Evolutionary conservation across 2,888 invertebrate species (phyloP).

Genomic region (Ethmia dodecea): DNA sequence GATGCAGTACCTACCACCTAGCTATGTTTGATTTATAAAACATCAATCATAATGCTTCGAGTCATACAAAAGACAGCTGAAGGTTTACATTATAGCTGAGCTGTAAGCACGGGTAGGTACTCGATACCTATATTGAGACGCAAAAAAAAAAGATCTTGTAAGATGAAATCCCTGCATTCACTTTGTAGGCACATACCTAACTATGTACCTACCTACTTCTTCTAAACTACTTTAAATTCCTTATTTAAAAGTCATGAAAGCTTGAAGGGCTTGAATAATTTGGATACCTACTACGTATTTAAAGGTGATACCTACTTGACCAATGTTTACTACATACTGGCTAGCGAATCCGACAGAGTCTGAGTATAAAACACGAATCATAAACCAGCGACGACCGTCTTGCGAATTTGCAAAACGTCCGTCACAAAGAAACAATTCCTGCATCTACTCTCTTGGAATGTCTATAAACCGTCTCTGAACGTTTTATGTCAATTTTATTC

Average conservation of each 20-base stretch:
- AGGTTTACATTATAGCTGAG: conserved; percentile 1
- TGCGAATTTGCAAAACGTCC: too few species aligned
- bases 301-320: not conserved
- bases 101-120: too few species aligned
- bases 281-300: not conserved
- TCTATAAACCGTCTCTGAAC: not conserved
- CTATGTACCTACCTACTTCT: conserved; percentile 4
- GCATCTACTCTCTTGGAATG: too few species aligned
- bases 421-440: too few species aligned
- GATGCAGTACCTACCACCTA: not conserved
- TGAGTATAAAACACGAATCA: too few species aligned
- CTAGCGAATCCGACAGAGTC: too few species aligned
- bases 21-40: conserved; percentile 3
- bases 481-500: not conserved
- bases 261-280: too few species aligned
- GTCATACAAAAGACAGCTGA: not conserved
- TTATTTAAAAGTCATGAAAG: conserved; percentile 6
- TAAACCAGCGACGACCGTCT: too few species aligned
- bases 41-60: conserved; percentile 2
- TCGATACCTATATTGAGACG: not conserved
- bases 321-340: not conserved
- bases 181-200: conserved; percentile 6
- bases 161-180: conserved; percentile 3
- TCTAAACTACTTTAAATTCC: not conserved
- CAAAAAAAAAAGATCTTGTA: conserved; percentile 1